Conservation (phyloP, 37 sponge, comb jelly and placozoan genomes). For the Beroe forskalii region DNA sequence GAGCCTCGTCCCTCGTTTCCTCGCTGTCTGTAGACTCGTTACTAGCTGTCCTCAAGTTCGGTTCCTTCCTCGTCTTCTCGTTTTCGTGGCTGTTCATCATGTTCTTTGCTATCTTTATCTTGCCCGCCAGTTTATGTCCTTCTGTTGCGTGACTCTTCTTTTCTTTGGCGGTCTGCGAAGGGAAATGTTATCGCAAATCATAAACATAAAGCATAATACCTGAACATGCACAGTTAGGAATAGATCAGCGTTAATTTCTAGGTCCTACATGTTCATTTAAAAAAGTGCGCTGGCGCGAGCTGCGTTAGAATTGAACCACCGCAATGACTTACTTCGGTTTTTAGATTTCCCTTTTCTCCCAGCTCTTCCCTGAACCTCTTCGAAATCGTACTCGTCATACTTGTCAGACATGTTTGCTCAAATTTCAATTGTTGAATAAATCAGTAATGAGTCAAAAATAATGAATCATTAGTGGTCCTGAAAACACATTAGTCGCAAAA, state of each 20-base stretch:
- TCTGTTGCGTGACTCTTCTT: conserved; percentile 24
- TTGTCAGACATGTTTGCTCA: conserved; percentile 14
- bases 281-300: no score
- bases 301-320: no score
- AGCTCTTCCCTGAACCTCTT: conserved; percentile 6
- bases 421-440: no score
- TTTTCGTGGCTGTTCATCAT: conserved; percentile 44
- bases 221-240: no score
- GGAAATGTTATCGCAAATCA: no score
- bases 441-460: no score
- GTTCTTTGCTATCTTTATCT: conserved; percentile 20
- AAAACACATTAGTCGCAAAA: no score
- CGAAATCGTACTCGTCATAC: conserved; percentile 18
- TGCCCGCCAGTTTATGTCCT: conserved; percentile 45
- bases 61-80: not conserved
- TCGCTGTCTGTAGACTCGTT: conserved; percentile 50
- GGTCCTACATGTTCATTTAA: no score
- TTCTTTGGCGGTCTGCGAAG: not conserved
- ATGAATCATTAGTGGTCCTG: no score
- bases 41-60: not conserved
- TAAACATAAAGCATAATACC: no score
- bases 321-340: no score
- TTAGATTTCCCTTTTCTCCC: conserved; percentile 8
- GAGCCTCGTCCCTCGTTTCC: not conserved
- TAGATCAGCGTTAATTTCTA: not conserved